Base-by-base conservation (phyloP, 1,140 invertebrate species). In the Scaptomyza montana region DNA sequence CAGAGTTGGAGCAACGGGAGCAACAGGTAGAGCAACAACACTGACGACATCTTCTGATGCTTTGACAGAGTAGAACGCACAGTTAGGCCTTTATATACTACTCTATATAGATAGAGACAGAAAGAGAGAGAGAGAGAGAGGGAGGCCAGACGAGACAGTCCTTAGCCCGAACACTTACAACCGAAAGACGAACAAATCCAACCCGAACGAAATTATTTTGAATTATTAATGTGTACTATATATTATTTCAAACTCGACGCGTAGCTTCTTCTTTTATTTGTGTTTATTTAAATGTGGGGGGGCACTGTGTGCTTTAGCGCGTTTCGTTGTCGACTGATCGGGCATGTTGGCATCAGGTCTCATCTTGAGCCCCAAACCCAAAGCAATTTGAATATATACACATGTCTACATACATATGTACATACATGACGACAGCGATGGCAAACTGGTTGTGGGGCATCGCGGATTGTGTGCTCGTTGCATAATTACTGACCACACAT, bases 251-350 rank as follows among this genome's bases (percentile, higher is more conserved):
- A 30, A 66, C 19, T 61, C 28, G 33, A 49, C 12, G 13, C 30
- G 46, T 66, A 39, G 28, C 33, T 39, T 54, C 50, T 45, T 53
- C 51, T 77, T 54, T 49, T 43, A 39, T 39, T 39, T 39, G 30
- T 30, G 30, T 30, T 5, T 30, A 7, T 12, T n/a, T n/a, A 43
- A n/a, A 36, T 36, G 33, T 55, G 33, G 46, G 54, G 61, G 36
- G 61, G 56, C 50, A 64, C 59, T 82, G 75, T 72, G 80, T 85
- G 80, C 80, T 68, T 82, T 73, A 25, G 73, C 72, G 76, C 82
- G 84, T 82, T 82, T 78, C 82, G 76, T 68, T 56, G 72, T 72
- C 61, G 78, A 87, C 82, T 87, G 68, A 86, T 65, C 46, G 53
- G 59, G 49, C 54, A 46, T 65, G 68, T 60, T 60, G 72, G 46